These are phyloP conservation scores for Thalassaphorura encarpata DNA, from an alignment of 1,140 invertebrate genomes.

Conservation along the genomic window DNA sequence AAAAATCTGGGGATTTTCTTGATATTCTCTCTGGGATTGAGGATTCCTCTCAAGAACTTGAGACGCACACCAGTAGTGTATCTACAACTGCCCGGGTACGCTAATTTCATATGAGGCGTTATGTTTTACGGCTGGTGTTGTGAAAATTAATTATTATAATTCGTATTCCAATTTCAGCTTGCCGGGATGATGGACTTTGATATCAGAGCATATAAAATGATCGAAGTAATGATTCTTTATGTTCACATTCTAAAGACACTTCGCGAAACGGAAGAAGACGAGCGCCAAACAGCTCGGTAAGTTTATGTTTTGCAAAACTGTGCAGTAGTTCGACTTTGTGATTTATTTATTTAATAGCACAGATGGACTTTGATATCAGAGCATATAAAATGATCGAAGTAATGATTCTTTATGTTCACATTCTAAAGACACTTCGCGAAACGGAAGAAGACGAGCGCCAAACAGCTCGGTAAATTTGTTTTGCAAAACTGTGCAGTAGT, in stretches of 20 bases:
- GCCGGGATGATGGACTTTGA: slow-evolving; percentile 27
- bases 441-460: slow-evolving; percentile 6
- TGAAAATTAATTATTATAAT: neutral
- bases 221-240: slow-evolving; percentile 31
- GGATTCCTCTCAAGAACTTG: slow-evolving; percentile 16
- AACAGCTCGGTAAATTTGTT: slow-evolving; percentile 1
- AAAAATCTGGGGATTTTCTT: slow-evolving; percentile 1
- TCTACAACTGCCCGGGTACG: slow-evolving; percentile 16
- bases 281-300: neutral
- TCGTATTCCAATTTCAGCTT: slow-evolving; percentile 8
- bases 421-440: slow-evolving; percentile 12
- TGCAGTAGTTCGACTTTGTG: no score
- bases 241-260: slow-evolving; percentile 24
- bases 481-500: no score
- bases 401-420: slow-evolving; percentile 30
- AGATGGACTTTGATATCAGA: slow-evolving; percentile 26
- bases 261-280: slow-evolving; percentile 6
- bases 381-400: slow-evolving; percentile 31
- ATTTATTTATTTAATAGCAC: no score
- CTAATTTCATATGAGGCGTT: neutral
- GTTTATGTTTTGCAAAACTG: no score
- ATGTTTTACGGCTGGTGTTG: no score
- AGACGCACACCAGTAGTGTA: slow-evolving; percentile 10
- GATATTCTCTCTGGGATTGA: slow-evolving; percentile 8
- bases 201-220: slow-evolving; percentile 26